Conservation (phyloP, 2,888 invertebrate species). For the Tipula helvola region DNA sequence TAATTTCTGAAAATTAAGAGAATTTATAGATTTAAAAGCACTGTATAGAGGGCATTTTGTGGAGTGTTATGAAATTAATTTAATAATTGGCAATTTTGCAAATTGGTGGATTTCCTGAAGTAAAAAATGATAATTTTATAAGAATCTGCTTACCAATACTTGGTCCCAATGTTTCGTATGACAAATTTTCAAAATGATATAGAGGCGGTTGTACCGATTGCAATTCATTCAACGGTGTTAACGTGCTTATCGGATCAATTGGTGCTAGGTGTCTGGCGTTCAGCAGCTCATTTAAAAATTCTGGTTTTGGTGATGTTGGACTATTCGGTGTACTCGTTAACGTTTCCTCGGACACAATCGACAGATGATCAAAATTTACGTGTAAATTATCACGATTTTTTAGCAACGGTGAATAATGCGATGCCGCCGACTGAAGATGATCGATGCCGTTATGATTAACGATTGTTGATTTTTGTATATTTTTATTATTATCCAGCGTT, state of each 20-base stretch:
- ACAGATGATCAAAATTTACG: constrained; percentile 57
- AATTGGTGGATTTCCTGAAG: too few relatives aligned
- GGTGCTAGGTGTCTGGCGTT: not conserved
- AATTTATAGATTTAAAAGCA: not conserved
- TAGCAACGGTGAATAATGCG: constrained; percentile 8
- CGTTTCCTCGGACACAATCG: constrained; percentile 64
- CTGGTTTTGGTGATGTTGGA: constrained; percentile 11
- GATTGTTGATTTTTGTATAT: constrained; percentile 32
- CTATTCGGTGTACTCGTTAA: constrained; percentile 25
- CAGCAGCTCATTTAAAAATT: not conserved
- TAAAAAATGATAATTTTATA: too few relatives aligned
- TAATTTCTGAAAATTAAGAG: not conserved
- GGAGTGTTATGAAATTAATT: too few relatives aligned
- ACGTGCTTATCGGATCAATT: not conserved
- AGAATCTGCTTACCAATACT: constrained; percentile 21
- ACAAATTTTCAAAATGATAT: constrained; percentile 34
- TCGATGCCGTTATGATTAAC: constrained; percentile 11
- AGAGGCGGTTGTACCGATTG: constrained; percentile 32
- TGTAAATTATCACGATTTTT: constrained; percentile 36
- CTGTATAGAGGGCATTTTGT: too few relatives aligned
- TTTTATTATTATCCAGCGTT: constrained; percentile 34
- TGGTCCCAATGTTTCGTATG: constrained; percentile 27
- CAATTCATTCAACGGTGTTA: constrained; percentile 22
- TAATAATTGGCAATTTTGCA: too few relatives aligned
- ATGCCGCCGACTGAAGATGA: constrained; percentile 22